phyloP scores from a whole-genome alignment of 2,888 invertebrate species.

The Philereme transversata region DNA sequence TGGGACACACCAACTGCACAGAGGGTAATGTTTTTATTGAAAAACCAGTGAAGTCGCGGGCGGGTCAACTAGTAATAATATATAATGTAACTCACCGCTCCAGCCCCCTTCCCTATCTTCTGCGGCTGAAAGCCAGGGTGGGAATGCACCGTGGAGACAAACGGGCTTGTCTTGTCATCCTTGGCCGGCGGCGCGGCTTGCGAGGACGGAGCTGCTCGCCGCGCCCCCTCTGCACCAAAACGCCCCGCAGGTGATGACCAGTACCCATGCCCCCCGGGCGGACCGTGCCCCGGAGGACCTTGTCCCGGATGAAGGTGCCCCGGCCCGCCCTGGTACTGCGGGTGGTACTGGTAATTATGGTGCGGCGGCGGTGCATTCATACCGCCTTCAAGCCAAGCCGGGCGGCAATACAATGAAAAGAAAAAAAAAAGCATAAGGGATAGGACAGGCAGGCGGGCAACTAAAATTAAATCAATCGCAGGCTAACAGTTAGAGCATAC shows the following conservation, averaged over 20 bases:
- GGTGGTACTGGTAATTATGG: constrained; percentile 83
- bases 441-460: constrained; percentile 67
- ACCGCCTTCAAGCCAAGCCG: constrained; percentile 83
- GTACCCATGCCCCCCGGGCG: constrained; percentile 48
- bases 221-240: constrained; percentile 81
- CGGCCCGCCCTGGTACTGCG: constrained; percentile 76
- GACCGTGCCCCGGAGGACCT: constrained; percentile 53
- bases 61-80: no score
- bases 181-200: constrained; percentile 58
- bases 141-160: constrained; percentile 93
- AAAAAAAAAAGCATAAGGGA: constrained; percentile 82
- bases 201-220: constrained; percentile 59
- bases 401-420: constrained; percentile 83
- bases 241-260: constrained; percentile 64
- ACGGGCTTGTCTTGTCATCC: constrained; percentile 91
- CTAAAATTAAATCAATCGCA: constrained; percentile 66
- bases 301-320: constrained; percentile 46
- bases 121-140: constrained; percentile 97
- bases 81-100: constrained; percentile 70
- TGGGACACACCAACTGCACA: no score
- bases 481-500: constrained; percentile 65
- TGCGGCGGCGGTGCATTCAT: constrained; percentile 83
- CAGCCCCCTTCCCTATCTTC: constrained; percentile 92
- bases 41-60: no score
- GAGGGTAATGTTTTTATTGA: no score